Evolutionary conservation across 35 echinoderm and acorn worm genomes (phyloP).

Genomic region (Apostichopus japonicus): DNA sequence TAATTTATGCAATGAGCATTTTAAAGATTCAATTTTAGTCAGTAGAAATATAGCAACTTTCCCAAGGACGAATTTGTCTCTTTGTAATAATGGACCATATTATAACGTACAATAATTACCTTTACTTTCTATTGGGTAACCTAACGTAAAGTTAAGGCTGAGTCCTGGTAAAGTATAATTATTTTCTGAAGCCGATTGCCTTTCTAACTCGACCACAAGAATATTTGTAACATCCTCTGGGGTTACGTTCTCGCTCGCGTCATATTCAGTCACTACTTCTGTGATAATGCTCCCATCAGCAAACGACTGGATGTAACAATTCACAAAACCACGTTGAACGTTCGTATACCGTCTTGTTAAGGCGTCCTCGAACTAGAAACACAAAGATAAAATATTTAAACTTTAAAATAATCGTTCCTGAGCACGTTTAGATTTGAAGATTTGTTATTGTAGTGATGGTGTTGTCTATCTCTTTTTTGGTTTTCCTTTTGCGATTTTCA

Average conservation of each 20-base stretch:
- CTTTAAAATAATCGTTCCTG: too few species aligned
- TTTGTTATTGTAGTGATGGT: too few species aligned
- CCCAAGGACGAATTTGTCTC: too few species aligned
- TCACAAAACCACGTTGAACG: background rate
- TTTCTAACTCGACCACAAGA: background rate
- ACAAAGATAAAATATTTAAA: too few species aligned
- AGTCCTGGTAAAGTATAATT: slow-evolving; percentile 28
- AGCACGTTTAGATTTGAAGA: too few species aligned
- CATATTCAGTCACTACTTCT: slow-evolving; percentile 18
- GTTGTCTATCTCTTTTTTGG: too few species aligned
- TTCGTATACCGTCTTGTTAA: background rate
- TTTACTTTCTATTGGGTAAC: background rate
- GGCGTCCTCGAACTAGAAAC: background rate
- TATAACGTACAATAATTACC: background rate
- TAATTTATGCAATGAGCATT: too few species aligned
- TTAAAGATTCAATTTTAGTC: too few species aligned
- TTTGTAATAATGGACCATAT: too few species aligned
- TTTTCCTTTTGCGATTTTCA: too few species aligned
- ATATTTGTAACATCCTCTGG: background rate
- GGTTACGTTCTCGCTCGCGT: background rate
- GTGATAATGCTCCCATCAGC: background rate
- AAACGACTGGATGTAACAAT: background rate
- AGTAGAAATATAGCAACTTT: too few species aligned
- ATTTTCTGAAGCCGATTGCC: background rate
- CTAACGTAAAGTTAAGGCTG: background rate